Conservation (phyloP, 2,888 invertebrate species). For the Hirtodrosophila alboralis region DNA sequence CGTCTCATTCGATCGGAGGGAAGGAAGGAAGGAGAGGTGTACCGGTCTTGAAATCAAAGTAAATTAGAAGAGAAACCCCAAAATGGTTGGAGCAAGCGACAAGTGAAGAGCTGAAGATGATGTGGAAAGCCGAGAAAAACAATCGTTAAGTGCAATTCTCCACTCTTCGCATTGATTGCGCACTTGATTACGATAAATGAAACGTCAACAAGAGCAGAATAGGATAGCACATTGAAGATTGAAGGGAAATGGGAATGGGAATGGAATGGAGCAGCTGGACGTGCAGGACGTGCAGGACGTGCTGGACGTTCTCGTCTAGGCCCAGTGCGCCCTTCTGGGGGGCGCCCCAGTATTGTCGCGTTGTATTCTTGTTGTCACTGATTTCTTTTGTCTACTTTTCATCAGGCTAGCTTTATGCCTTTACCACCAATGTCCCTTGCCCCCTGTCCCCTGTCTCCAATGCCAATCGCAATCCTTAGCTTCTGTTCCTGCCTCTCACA, state of each 20-base stretch:
- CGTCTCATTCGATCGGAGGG: not conserved
- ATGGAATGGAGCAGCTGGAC: slow-evolving; percentile 14
- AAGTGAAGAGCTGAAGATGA: not conserved
- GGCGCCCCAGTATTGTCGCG: slow-evolving; percentile 12
- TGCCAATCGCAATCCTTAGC: too few relatives aligned
- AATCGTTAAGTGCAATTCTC: slow-evolving; percentile 74
- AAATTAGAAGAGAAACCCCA: slow-evolving; percentile 55
- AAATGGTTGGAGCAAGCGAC: slow-evolving; percentile 15
- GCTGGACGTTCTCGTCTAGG: slow-evolving; percentile 46
- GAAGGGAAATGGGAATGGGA: not conserved
- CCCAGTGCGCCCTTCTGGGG: slow-evolving; percentile 47
- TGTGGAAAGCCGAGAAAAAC: slow-evolving; percentile 8
- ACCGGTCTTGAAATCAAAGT: slow-evolving; percentile 57
- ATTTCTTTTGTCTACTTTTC: slow-evolving; percentile 71
- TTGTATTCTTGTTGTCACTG: slow-evolving; percentile 48
- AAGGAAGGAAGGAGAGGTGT: too few relatives aligned
- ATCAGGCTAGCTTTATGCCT: slow-evolving; percentile 35
- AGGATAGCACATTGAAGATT: not conserved
- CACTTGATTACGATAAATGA: slow-evolving; percentile 78
- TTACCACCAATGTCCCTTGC: not conserved
- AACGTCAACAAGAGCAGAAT: slow-evolving; percentile 66
- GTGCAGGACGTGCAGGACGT: slow-evolving; percentile 30
- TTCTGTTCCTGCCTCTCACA: too few relatives aligned
- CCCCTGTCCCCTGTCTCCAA: slow-evolving; percentile 13
- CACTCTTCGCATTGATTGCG: slow-evolving; percentile 70